Percentiles rank a stretch among this genome's conserved stretches.
These are phyloP conservation scores for Conopomorpha cramerella DNA, from an alignment of 1,140 invertebrate genomes.

Conservation along the genomic window DNA sequence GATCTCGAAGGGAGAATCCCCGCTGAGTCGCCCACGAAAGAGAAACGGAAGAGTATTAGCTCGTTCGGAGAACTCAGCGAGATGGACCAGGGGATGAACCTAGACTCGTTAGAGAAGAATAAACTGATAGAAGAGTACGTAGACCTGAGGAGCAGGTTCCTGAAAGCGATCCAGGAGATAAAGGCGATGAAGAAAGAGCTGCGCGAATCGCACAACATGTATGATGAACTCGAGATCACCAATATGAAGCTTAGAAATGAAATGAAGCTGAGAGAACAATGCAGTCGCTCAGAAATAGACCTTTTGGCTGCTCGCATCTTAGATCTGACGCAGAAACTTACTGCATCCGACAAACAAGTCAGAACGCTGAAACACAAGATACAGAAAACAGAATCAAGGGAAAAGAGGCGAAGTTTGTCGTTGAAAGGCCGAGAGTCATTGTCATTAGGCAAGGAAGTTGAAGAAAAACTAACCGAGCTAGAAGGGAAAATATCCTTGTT, in stretches of 20 bases:
- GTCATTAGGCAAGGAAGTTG: slow-evolving; percentile 78
- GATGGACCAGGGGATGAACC: slow-evolving; percentile 75
- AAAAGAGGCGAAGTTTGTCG: slow-evolving; percentile 78
- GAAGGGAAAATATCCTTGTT: slow-evolving; percentile 76
- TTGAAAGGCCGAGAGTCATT: slow-evolving; percentile 81
- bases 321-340: slow-evolving; percentile 81
- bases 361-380: slow-evolving; percentile 78
- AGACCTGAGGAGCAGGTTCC: slow-evolving; percentile 75
- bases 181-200: slow-evolving; percentile 80
- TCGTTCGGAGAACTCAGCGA: slow-evolving; percentile 82
- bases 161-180: slow-evolving; percentile 83
- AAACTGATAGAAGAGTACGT: slow-evolving; percentile 80
- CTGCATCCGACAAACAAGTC: slow-evolving; percentile 81
- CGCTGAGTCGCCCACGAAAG: slow-evolving; percentile 54
- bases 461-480: slow-evolving; percentile 79
- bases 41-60: slow-evolving; percentile 70
- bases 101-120: slow-evolving; percentile 75
- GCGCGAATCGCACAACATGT: slow-evolving; percentile 77
- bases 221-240: slow-evolving; percentile 78
- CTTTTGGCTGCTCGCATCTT: slow-evolving; percentile 84
- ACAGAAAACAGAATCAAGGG: slow-evolving; percentile 75
- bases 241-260: slow-evolving; percentile 76
- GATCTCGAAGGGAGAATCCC: slow-evolving; percentile 68
- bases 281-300: slow-evolving; percentile 74
- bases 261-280: slow-evolving; percentile 68